Percentiles rank a stretch among this genome's conserved stretches.
Conservation (phyloP, 30 jellyfish, hydroid and myxozoan species). For the Clytia hemisphaerica region DNA sequence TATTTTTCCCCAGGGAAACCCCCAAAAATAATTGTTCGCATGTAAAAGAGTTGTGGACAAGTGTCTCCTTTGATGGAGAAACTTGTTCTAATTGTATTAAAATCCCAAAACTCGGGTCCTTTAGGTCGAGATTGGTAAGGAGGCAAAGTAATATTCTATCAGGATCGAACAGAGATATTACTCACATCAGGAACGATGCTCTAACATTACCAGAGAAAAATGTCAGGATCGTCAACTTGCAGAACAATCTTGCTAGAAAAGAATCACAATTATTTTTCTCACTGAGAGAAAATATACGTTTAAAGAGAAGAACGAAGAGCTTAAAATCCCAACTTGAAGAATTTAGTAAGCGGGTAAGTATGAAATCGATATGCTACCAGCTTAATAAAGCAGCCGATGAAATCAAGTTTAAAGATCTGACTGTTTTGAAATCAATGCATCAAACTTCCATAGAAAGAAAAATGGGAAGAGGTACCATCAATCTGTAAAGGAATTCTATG, state of each 20-base stretch:
- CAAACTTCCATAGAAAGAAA: constrained; percentile 10
- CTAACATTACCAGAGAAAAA: too few relatives aligned
- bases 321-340: background rate
- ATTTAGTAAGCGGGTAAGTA: background rate
- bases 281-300: too few relatives aligned
- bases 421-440: constrained; percentile 11
- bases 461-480: background rate
- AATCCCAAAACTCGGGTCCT: background rate
- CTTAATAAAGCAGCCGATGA: background rate
- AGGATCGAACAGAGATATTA: too few relatives aligned
- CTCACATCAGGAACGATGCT: too few relatives aligned
- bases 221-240: background rate
- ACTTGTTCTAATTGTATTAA: background rate
- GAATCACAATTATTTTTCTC: too few relatives aligned
- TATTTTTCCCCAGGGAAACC: too few relatives aligned
- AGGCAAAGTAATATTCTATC: too few relatives aligned
- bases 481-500: background rate
- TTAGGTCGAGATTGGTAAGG: background rate
- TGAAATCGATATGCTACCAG: background rate
- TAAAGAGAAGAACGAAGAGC: too few relatives aligned
- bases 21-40: too few relatives aligned
- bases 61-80: background rate
- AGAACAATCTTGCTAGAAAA: background rate
- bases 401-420: background rate
- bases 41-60: too few relatives aligned